phyloP scores from a whole-genome alignment of 2,797 vertebrate genomes.

The Semotilus atromaculatus region DNA sequence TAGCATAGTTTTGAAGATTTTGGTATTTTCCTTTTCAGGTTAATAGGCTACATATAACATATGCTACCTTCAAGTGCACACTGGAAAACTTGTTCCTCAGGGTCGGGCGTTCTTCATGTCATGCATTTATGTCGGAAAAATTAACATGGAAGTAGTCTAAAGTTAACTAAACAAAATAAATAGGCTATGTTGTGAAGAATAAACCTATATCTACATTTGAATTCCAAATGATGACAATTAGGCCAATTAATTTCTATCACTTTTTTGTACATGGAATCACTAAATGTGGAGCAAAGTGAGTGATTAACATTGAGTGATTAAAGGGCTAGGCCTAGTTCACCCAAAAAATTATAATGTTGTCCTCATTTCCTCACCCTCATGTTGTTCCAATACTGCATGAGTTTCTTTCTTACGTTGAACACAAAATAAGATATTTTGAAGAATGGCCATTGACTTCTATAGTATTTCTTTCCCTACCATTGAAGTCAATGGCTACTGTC shows the following conservation, averaged over 20 bases:
- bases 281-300: not conserved
- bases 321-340: too few species aligned
- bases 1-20: not conserved
- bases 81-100: not conserved
- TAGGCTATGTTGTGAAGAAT: not conserved
- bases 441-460: too few species aligned
- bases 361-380: too few species aligned
- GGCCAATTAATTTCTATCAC: not conserved
- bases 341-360: too few species aligned
- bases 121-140: not conserved
- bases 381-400: too few species aligned
- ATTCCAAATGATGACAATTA: not conserved
- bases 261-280: not conserved
- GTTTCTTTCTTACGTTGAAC: too few species aligned
- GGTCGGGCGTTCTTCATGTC: not conserved
- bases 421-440: too few species aligned
- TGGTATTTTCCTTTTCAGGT: not conserved
- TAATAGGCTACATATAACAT: not conserved
- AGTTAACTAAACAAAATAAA: not conserved
- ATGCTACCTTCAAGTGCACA: not conserved
- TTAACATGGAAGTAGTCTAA: not conserved
- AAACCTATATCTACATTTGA: not conserved
- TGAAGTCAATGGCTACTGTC: too few species aligned
- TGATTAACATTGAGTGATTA: not conserved
- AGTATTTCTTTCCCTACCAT: too few species aligned